Conservation (phyloP, 2,113 vertebrate species). For the Equus quagga region DNA sequence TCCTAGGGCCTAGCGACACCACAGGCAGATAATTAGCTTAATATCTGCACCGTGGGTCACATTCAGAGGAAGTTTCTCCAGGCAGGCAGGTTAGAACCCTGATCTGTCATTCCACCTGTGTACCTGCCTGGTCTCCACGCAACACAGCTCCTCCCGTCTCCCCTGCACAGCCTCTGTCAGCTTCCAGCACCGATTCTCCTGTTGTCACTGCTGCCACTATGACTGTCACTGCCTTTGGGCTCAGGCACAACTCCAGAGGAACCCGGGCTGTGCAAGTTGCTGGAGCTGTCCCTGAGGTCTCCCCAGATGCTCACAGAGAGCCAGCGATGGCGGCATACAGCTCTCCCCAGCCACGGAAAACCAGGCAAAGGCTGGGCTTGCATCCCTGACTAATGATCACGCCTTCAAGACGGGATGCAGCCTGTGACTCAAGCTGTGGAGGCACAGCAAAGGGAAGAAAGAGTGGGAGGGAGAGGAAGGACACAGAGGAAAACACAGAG, state of each 20-base stretch:
- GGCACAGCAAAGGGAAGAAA: conserved; percentile 50
- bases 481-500: neutral
- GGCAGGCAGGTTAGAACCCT: neutral
- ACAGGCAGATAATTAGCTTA: neutral
- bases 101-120: no score
- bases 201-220: neutral
- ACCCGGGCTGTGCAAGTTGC: neutral
- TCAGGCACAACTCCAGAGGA: neutral
- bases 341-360: neutral
- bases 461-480: conserved; percentile 56
- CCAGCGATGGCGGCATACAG: neutral
- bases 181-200: neutral
- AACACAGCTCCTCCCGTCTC: neutral
- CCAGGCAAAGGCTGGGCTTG: neutral
- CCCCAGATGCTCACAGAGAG: conserved; percentile 18
- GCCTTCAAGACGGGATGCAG: conserved; percentile 49
- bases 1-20: neutral
- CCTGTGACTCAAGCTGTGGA: conserved; percentile 75
- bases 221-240: neutral
- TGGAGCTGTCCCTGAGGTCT: neutral
- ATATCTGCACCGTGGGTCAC: neutral
- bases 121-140: neutral
- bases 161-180: neutral
- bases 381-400: conserved; percentile 71
- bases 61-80: neutral